Base-by-base conservation (phyloP, 92 coral and sea anemone species). In the Palythoa heliodiscus region DNA sequence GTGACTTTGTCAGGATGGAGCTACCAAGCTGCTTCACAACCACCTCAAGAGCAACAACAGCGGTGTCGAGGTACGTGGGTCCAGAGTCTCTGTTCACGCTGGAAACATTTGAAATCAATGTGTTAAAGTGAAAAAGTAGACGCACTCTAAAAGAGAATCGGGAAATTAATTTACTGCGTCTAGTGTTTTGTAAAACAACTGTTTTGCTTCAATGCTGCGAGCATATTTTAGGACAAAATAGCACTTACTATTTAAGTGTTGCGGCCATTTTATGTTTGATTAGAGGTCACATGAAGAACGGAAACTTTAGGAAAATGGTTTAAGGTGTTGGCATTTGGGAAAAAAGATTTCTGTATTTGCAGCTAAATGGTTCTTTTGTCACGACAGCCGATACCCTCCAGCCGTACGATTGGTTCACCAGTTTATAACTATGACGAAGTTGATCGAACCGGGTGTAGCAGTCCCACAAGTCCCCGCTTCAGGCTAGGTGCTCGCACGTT, bases 401-500 rank as follows among this genome's bases (percentile, higher is more conserved):
- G 85, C 79, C 93, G 95, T 57, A 92, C 89, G 11, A 15, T 67
- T 23, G 40, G 73, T 40, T 90, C 93, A 14, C 93, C 98, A 29
- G 47, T 25, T 22, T 82, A 93, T 23, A 90, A 83, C 63, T 94
- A 90, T 78, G 95, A 94, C 82, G 98, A 90, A 57, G 83, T 89
- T 14, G 93, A 90, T 72, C 85, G 73, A 68, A 89, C 67, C 20
- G 84, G 84, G 43, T 87, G 66, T 82, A 79, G 88, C 70, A 82
- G 86, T 64, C 83, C 87, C 43, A 96, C 94, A 52, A 90, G 95
- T n/a, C 95, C 91, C 23, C 93, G 92, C 79, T 84, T 95, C 40
- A 75, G 99, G 74, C 97, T 96, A 5, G 99, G 99, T 53, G 89
- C 95, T 87, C 93, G 99, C 82, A 94, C 96, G 48, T 86, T 96